These are phyloP conservation scores for Danaus melanippus DNA, from an alignment of 1,140 invertebrate species.

Conservation along the genomic window DNA sequence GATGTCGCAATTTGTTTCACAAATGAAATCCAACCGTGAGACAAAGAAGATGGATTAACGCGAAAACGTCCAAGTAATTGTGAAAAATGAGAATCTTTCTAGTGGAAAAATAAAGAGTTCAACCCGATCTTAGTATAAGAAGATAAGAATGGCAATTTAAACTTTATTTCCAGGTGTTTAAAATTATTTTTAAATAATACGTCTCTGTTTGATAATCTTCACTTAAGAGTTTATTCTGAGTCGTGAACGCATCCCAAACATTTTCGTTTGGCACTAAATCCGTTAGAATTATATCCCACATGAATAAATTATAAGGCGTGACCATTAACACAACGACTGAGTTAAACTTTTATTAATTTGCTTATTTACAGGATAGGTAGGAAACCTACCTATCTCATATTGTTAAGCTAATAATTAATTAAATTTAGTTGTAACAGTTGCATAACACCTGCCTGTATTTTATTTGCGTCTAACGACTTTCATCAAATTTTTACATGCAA, in stretches of 20 bases:
- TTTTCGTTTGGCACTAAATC: slow-evolving; percentile 50
- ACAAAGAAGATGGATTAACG: too few relatives aligned
- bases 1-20: too few relatives aligned
- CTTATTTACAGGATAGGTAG: slow-evolving; percentile 44
- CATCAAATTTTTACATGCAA: too few relatives aligned
- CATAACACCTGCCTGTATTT: too few relatives aligned
- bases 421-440: too few relatives aligned
- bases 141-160: slow-evolving; percentile 32
- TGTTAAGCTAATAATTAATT: too few relatives aligned
- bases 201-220: not conserved
- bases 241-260: slow-evolving; percentile 26
- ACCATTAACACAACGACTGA: slow-evolving; percentile 40
- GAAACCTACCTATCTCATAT: too few relatives aligned
- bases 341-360: slow-evolving; percentile 63
- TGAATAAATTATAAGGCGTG: slow-evolving; percentile 60
- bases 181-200: slow-evolving; percentile 13
- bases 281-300: slow-evolving; percentile 46
- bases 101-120: slow-evolving; percentile 53
- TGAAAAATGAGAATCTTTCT: too few relatives aligned
- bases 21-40: too few relatives aligned
- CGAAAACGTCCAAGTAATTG: too few relatives aligned
- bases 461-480: too few relatives aligned
- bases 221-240: not conserved
- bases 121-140: slow-evolving; percentile 15
- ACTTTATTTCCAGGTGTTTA: slow-evolving; percentile 18